A percentile compares a stretch with the other conserved stretches of the same genome.
These are phyloP conservation scores for Hucho hucho DNA, from an alignment of 2,113 vertebrate genomes.

Conservation along the genomic window DNA sequence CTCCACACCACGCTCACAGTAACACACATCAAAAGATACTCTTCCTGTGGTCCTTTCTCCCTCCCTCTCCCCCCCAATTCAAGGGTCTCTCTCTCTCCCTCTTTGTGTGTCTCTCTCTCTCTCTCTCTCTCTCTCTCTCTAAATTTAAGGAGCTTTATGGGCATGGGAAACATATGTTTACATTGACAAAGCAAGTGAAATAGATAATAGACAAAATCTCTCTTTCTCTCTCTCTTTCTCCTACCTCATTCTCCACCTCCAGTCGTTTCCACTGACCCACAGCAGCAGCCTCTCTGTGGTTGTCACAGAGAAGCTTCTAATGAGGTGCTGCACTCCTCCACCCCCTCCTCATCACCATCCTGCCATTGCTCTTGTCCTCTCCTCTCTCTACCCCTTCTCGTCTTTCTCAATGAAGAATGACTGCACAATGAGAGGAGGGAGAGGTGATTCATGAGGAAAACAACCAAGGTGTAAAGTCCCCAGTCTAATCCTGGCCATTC, in stretches of 20 bases:
- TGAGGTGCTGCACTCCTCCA: conserved; percentile 55
- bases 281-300: conserved; percentile 41
- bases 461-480: no score
- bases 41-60: no score
- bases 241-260: conserved; percentile 15
- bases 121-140: no score
- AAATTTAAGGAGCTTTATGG: neutral
- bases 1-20: no score
- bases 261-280: conserved; percentile 46
- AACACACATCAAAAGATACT: no score
- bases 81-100: no score
- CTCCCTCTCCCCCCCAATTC: no score
- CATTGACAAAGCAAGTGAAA: no score
- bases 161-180: no score
- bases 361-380: conserved; percentile 10
- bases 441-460: no score
- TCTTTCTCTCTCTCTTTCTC: conserved; percentile 15
- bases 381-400: neutral
- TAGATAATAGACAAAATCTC: neutral
- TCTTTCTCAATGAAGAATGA: conserved; percentile 33
- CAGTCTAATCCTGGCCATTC: conserved; percentile 21
- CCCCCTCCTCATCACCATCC: conserved; percentile 20
- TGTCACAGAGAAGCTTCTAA: conserved; percentile 58
- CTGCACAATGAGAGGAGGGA: neutral
- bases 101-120: no score